These are phyloP conservation scores for Salvelinus namaycush DNA, from an alignment of 2,113 vertebrate species.

Conservation along the genomic window DNA sequence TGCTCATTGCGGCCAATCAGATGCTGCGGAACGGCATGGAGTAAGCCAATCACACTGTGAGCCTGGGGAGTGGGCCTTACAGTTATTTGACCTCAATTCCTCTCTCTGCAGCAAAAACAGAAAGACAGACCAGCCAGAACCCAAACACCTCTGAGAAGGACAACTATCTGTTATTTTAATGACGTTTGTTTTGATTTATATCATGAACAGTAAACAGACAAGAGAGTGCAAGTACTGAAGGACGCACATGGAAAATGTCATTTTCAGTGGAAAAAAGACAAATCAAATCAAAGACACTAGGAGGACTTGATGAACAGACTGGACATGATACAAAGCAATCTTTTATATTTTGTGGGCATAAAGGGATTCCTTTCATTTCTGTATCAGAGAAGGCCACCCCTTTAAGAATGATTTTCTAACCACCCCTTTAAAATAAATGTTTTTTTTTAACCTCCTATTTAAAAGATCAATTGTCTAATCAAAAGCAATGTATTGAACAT, in stretches of 20 bases:
- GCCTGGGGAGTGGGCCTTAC: conserved; percentile 58
- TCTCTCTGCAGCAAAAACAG: conserved; percentile 49
- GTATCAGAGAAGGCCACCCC: conserved; percentile 45
- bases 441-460: too few relatives aligned
- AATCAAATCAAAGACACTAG: background rate
- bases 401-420: conserved; percentile 65
- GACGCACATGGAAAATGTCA: too few relatives aligned
- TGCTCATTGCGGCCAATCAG: conserved; percentile 98
- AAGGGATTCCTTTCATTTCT: conserved; percentile 40
- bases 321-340: background rate
- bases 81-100: conserved; percentile 53
- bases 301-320: conserved; percentile 14
- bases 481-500: conserved; percentile 25
- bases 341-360: background rate
- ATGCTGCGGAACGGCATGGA: conserved; percentile 99
- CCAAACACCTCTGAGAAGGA: conserved; percentile 60
- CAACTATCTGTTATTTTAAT: conserved; percentile 23
- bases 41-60: conserved; percentile 81
- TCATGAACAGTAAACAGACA: conserved; percentile 11
- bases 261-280: too few relatives aligned
- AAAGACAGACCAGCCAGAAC: conserved; percentile 53
- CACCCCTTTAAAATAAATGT: background rate
- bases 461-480: conserved; percentile 43
- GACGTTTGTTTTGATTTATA: background rate
- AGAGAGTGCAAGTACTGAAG: background rate